Base-by-base conservation (phyloP, 2,113 vertebrate species). In the Struthio camelus region DNA sequence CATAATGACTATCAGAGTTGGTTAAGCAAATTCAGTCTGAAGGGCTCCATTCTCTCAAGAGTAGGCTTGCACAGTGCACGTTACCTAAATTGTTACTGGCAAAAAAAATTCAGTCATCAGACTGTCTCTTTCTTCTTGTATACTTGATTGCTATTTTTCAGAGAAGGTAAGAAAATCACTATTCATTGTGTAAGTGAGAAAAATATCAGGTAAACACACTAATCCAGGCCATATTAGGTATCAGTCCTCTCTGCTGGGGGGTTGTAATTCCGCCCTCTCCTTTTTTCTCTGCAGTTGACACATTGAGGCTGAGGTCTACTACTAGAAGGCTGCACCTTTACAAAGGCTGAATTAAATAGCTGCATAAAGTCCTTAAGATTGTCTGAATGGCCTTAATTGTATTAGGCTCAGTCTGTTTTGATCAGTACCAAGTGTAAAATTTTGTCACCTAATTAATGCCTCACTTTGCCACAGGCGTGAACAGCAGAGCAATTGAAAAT, bases 271-370 rank as follows among this genome's bases (percentile, higher is more conserved):
- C 65, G 51, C 3, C 36, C 46, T 34, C 56, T 66, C 25, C 50
- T 40, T 46, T 76, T 64, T 71, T 65, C 64, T 6, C 42, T 10
- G 27, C 4, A 4, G 34, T 2, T 76, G 80, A 44, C 24, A 44
- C 1, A 0, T 0, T 4, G 34, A 38, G 76, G 53, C 1, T 34
- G 50, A 44, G 9, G 23, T 8, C 34, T 15, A 27, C 48, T 32
- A 44, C 67, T 5, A 27, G 48, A 58, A 79, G 53, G 77, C 16
- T 70, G 34, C 44, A 36, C 58, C 53, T 78, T 51, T 23, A 4
- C 25, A 14, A 23, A 8, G 7, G 40, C 28, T 44, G 34, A 77
- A 54, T 14, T 44, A 75, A 40, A 28, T 0, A 23, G 4, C 80
- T 80, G 25, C 73, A 32, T 42, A 16, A 18, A 78, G 32, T 7